These are phyloP conservation scores for Oryzias sinensis DNA, from an alignment of 2,797 vertebrate species.

Conservation along the genomic window DNA sequence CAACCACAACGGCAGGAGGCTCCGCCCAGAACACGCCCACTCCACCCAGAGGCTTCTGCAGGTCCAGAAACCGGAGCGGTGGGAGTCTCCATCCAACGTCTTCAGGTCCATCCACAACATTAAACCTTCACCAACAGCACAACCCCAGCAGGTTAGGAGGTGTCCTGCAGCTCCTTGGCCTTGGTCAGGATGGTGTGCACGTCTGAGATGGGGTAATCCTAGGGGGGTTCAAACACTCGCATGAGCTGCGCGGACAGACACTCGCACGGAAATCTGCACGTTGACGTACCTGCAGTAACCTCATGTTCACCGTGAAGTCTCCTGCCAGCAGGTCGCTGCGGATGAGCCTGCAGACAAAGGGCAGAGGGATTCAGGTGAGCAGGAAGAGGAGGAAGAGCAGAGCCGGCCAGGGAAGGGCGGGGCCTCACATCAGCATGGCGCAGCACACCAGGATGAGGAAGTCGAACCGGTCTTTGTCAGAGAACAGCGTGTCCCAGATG, in stretches of 20 bases:
- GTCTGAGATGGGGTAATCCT: constrained; percentile 98
- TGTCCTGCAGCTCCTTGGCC: constrained; percentile 93
- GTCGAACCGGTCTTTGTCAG: constrained; percentile 90
- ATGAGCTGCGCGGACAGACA: not conserved
- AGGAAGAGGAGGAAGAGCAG: not conserved
- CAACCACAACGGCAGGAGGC: constrained; percentile 9
- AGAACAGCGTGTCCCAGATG: constrained; percentile 97
- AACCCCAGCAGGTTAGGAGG: constrained; percentile 76
- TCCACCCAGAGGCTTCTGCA: constrained; percentile 22
- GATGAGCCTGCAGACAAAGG: constrained; percentile 83
- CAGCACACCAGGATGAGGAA: constrained; percentile 97
- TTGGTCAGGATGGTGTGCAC: constrained; percentile 92
- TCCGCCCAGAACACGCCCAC: constrained; percentile 11
- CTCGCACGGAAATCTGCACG: not conserved
- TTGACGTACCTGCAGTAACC: constrained; percentile 88
- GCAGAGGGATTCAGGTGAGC: not conserved
- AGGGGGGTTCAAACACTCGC: not conserved
- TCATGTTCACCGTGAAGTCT: constrained; percentile 97
- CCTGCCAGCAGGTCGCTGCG: constrained; percentile 89
- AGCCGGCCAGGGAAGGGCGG: not conserved
- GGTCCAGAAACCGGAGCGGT: not conserved
- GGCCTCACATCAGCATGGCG: constrained; percentile 88
- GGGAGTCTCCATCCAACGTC: not conserved
- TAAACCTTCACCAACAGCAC: constrained; percentile 37
- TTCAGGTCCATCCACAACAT: constrained; percentile 19